These are phyloP conservation scores for Pelochelys cantorii DNA, from an alignment of 2,797 vertebrate genomes.

Conservation along the genomic window DNA sequence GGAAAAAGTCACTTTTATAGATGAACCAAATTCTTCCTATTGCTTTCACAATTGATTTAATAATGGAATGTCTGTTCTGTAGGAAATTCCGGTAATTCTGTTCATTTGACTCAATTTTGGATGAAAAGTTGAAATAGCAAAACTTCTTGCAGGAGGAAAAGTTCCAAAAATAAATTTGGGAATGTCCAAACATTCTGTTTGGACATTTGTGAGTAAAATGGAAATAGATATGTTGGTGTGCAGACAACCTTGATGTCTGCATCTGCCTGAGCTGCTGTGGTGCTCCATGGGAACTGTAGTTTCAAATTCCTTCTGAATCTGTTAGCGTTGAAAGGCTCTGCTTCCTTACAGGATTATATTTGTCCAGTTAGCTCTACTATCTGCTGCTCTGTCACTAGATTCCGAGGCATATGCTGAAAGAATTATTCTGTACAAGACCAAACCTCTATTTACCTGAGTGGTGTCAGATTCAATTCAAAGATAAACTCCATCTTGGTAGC, in stretches of 20 bases:
- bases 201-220: neutral
- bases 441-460: neutral
- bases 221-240: neutral
- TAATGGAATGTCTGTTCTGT: neutral
- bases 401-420: neutral
- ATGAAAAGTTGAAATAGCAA: neutral
- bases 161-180: neutral
- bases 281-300: neutral
- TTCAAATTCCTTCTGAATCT: neutral
- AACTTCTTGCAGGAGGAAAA: neutral
- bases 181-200: neutral
- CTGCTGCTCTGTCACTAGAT: neutral
- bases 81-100: rapidly evolving
- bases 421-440: neutral
- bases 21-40: neutral
- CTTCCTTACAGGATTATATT: neutral
- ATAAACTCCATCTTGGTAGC: neutral
- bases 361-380: neutral
- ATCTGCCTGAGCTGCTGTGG: neutral
- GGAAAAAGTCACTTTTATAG: neutral
- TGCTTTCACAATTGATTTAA: neutral
- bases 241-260: neutral
- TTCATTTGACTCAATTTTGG: neutral
- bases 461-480: neutral
- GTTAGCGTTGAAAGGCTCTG: neutral